Conservation (phyloP, 2,797 vertebrate genomes). For the Eospalax fontanierii region DNA sequence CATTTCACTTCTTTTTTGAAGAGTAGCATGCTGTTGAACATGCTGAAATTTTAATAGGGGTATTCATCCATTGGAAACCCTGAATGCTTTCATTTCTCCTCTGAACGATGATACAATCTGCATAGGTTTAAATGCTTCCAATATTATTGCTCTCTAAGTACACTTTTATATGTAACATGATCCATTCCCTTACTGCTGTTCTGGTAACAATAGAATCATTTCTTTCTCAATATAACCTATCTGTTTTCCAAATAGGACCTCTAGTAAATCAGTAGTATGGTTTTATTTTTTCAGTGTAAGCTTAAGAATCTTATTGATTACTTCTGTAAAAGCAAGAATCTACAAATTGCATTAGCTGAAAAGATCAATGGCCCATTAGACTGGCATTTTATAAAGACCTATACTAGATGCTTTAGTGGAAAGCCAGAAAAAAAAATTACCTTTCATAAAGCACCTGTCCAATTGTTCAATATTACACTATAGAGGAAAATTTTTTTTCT, state of each 20-base stretch:
- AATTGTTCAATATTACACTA: constrained; percentile 82
- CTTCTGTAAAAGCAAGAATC: constrained; percentile 78
- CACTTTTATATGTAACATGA: constrained; percentile 42
- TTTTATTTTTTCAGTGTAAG: constrained; percentile 69
- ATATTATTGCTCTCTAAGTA: constrained; percentile 27
- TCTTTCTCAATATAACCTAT: constrained; percentile 60
- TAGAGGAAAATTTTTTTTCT: constrained; percentile 68
- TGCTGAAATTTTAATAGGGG: background rate
- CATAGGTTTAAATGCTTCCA: constrained; percentile 22
- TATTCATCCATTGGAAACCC: background rate
- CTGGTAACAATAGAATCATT: constrained; percentile 67
- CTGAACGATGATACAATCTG: background rate
- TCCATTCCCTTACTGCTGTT: constrained; percentile 66
- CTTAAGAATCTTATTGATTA: constrained; percentile 82
- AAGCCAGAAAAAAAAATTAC: constrained; percentile 78
- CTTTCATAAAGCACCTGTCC: constrained; percentile 84
- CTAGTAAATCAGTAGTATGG: constrained; percentile 77
- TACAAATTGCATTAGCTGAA: constrained; percentile 83
- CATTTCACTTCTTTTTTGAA: constrained; percentile 36
- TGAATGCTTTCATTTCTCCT: constrained; percentile 36
- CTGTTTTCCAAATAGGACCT: constrained; percentile 65
- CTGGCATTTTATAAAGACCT: constrained; percentile 82
- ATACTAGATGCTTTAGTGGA: constrained; percentile 72
- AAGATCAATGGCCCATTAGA: constrained; percentile 84
- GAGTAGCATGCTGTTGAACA: background rate